Percentiles rank a stretch among this genome's conserved stretches.
phyloP scores from a whole-genome alignment of 2,797 vertebrate genomes.

The Dipus sagitta region DNA sequence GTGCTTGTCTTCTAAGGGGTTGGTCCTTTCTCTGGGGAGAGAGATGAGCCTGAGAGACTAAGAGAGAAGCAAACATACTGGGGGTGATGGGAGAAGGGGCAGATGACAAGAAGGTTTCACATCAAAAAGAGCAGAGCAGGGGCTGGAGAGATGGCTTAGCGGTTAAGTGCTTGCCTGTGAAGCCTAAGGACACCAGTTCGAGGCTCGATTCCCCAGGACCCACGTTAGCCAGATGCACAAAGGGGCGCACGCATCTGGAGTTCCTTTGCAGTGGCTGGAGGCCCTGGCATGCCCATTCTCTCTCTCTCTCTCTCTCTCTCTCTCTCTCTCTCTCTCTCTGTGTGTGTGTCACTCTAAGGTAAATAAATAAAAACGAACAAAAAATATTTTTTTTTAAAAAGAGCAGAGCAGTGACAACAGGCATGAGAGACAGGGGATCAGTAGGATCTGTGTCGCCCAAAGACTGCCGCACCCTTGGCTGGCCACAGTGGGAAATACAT shows the following conservation, averaged over 20 bases:
- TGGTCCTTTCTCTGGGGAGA: neutral
- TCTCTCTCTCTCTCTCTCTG: too few species aligned
- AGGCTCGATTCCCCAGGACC: too few species aligned
- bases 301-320: too few species aligned
- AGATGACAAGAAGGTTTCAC: neutral
- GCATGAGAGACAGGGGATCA: neutral
- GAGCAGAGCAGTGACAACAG: neutral
- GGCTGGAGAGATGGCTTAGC: too few species aligned
- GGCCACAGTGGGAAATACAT: neutral
- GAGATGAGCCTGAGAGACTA: neutral
- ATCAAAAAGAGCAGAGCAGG: neutral
- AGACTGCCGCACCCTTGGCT: neutral
- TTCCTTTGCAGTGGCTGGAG: too few species aligned
- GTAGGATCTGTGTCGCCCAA: neutral
- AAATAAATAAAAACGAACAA: too few species aligned
- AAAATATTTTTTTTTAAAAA: neutral
- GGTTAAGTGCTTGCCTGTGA: too few species aligned
- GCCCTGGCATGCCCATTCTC: too few species aligned
- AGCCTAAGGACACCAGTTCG: too few species aligned
- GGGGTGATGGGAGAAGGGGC: neutral
- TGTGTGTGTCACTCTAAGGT: too few species aligned
- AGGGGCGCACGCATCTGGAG: too few species aligned
- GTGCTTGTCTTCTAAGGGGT: neutral
- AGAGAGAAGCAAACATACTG: neutral
- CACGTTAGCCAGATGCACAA: too few species aligned